These are phyloP conservation scores for Eptesicus fuscus DNA, from an alignment of 2,113 vertebrate species.

Conservation along the genomic window DNA sequence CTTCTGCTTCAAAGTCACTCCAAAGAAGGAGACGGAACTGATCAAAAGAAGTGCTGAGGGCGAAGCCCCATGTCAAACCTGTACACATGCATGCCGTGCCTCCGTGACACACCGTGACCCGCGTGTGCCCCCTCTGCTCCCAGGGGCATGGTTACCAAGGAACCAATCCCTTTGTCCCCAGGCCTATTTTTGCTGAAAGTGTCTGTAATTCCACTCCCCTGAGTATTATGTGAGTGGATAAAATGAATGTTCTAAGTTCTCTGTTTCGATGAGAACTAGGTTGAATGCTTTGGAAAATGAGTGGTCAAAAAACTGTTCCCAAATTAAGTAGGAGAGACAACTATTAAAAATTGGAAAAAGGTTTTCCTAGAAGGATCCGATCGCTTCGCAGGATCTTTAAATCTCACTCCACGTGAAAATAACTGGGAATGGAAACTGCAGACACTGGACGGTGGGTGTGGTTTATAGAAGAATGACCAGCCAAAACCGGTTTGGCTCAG, in stretches of 20 bases:
- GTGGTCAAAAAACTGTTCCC: not conserved
- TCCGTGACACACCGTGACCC: accelerated
- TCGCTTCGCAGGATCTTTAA: not conserved
- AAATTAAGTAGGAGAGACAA: not conserved
- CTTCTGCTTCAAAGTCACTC: not conserved
- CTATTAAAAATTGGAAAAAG: not conserved
- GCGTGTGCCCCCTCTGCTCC: not conserved
- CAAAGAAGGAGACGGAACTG: not conserved
- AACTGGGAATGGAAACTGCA: not conserved
- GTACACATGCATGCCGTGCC: accelerated
- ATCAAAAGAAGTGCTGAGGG: not conserved
- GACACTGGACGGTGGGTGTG: accelerated
- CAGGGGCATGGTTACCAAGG: accelerated
- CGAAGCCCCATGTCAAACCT: not conserved
- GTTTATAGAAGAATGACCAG: not conserved
- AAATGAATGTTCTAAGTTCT: not conserved
- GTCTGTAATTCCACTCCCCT: not conserved
- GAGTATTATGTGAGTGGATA: not conserved
- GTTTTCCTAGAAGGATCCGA: not conserved
- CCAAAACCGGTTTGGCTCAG: no score
- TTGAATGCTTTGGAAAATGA: not conserved
- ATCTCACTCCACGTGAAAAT: not conserved
- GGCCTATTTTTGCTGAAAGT: not conserved
- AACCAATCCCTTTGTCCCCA: not conserved
- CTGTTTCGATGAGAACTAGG: not conserved